Evolutionary conservation across 1,140 invertebrate species (phyloP).

Genomic region (Sinella curviseta): DNA sequence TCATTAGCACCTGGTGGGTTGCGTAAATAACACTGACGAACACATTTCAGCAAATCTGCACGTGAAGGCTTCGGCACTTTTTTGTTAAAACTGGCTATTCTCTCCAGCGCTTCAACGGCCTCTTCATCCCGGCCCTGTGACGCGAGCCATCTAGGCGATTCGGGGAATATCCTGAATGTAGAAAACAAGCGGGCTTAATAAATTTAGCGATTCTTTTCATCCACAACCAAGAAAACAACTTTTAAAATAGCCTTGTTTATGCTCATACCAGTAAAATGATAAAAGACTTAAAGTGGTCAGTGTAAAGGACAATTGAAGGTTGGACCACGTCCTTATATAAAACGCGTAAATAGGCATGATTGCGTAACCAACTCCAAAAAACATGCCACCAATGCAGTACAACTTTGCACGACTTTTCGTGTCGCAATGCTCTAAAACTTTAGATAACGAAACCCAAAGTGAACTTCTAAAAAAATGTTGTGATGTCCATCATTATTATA

Average conservation of each 20-base stretch:
- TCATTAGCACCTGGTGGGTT: neutral
- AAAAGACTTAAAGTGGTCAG: slow-evolving; percentile 68
- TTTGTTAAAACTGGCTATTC: slow-evolving; percentile 39
- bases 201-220: too few species aligned
- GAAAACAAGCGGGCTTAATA: too few species aligned
- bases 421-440: slow-evolving; percentile 16
- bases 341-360: slow-evolving; percentile 70
- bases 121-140: slow-evolving; percentile 34
- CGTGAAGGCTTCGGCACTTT: slow-evolving; percentile 25
- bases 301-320: slow-evolving; percentile 70
- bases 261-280: slow-evolving; percentile 63
- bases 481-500: neutral
- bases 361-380: slow-evolving; percentile 68
- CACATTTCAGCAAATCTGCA: slow-evolving; percentile 13
- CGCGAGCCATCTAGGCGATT: slow-evolving; percentile 49
- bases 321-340: slow-evolving; percentile 69
- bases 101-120: slow-evolving; percentile 24
- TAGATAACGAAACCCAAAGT: neutral
- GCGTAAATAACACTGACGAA: neutral
- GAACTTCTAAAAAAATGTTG: neutral
- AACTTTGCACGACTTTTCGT: neutral
- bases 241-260: too few species aligned
- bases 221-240: too few species aligned
- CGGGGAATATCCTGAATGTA: slow-evolving; percentile 36
- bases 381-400: neutral